Conservation (phyloP, 2,888 invertebrate species). For the Melolontha melolontha region DNA sequence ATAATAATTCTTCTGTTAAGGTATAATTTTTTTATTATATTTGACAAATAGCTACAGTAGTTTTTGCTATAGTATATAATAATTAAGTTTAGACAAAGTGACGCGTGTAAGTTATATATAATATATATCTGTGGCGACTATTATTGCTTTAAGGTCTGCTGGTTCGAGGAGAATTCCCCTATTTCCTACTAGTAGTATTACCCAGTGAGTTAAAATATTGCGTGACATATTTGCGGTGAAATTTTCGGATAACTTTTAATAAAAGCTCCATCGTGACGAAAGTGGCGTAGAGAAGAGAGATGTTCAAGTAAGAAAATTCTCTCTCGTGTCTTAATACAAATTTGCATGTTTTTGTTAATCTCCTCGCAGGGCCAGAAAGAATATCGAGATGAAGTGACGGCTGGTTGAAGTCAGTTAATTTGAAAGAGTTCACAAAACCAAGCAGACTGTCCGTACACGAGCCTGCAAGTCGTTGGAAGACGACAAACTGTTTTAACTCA, state of each 20-base stretch:
- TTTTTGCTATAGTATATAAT: constrained; percentile 14
- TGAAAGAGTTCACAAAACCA: constrained; percentile 60
- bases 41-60: too few species aligned
- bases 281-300: not conserved
- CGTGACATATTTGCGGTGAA: constrained; percentile 33
- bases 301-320: constrained; percentile 48
- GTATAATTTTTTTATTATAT: too few species aligned
- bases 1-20: too few species aligned
- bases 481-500: constrained; percentile 64
- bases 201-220: not conserved
- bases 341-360: constrained; percentile 66
- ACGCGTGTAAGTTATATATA: constrained; percentile 15
- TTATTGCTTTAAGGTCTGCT: constrained; percentile 42
- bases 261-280: constrained; percentile 41
- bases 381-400: constrained; percentile 60
- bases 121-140: constrained; percentile 28
- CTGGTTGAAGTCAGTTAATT: constrained; percentile 62
- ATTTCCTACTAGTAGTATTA: not conserved
- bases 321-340: constrained; percentile 63
- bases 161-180: constrained; percentile 16
- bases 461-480: constrained; percentile 57
- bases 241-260: constrained; percentile 49
- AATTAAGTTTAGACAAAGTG: constrained; percentile 9
- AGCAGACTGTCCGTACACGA: constrained; percentile 57
- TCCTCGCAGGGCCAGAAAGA: constrained; percentile 57